Evolutionary conservation across 2,797 vertebrate genomes (phyloP), one percentile per base, ranked within the genome.

Genomic region (Sardinella longiceps): DNA sequence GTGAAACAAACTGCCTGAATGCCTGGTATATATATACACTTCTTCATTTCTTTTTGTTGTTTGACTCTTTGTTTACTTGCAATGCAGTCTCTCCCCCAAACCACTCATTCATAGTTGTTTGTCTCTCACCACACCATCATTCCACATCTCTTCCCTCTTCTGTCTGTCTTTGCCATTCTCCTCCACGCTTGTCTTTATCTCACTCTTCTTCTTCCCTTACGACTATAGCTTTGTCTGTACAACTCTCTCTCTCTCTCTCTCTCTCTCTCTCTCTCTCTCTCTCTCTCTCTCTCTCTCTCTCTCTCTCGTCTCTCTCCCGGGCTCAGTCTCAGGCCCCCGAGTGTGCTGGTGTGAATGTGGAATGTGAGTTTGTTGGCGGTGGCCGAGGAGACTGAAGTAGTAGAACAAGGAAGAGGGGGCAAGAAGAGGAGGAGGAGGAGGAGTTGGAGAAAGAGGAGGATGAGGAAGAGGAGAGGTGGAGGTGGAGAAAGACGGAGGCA

Each of bases 341-440:
- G 46, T 37, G 82, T 83, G 60, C 86, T 53, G 7, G 84, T 80
- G 85, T n/a, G 85, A 89, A 91, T 92, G 88, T 88, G 88, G 92
- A 88, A 89, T 90, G 85, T 81, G 85, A 86, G 85, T 90, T 87
- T 87, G 81, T 18, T 83, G 84, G 84, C 1, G n/a, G 37, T 58
- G 77, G 30, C 9, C 2, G 94, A 11, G 92, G 80, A 80, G 33
- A 51, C n/a, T 20, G 60, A 81, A 66, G 20, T n/a, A 85, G 12
- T 37, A 23, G 60, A 28, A 63, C 9, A 28, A 50, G 82, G 23
- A 83, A 25, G n/a, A n/a, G n/a, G n/a, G n/a, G n/a, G n/a, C n/a
- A n/a, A n/a, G n/a, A n/a, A n/a, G n/a, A n/a, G n/a, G n/a, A n/a
- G n/a, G n/a, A n/a, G n/a, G n/a, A n/a, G n/a, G n/a, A n/a, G n/a